Evolutionary conservation across 2,113 vertebrate genomes (phyloP), one percentile per base, ranked within the genome.

Genomic region (Brienomyrus brachyistius): DNA sequence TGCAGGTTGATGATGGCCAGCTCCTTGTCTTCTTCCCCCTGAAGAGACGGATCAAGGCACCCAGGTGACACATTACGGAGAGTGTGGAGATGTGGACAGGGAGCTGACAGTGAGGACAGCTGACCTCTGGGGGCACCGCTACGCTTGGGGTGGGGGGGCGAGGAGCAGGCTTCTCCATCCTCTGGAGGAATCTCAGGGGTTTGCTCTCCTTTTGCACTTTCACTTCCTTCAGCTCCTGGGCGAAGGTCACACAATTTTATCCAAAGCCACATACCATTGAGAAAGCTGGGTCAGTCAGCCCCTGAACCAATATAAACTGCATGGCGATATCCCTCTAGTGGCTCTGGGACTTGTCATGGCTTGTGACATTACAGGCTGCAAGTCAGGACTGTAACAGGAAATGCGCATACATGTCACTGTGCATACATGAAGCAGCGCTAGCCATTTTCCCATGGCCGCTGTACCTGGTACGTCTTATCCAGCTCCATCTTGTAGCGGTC

Each of bases 21-120:
- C 91, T 98, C 98, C 88, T 10, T 95, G 86, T 98, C 97, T 94
- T 98, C 98, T 19, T 98, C 97, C 40, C 95, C 96, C 98, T 99
- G 88, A 70, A 83, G 40, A 54, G 21, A 31, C 31, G 40, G 54
- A 86, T 11, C 62, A 15, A 90, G 87, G 62, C 7, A 31, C 23
- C 23, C 48, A 4, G 83, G 40, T 51, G 13, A 51, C 15, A 40
- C 13, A 13, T 48, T 19, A 84, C 47, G 2, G 82, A 48, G 45
- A n/a, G 43, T 23, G 19, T 84, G 45, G 8, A n/a, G 43, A 45
- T 27, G 45, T 84, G 45, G 19, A 45, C 15, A 15, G 77, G 31
- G 10, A 9, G 89, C 15, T 80, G 2, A 90, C 1, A 80, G 4
- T 8, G 10, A n/a, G 7, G 9, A 77, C 0, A 4, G 94, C 95